Evolutionary conservation across 2,113 vertebrate genomes (phyloP).

Genomic region (Hemicordylus capensis): DNA sequence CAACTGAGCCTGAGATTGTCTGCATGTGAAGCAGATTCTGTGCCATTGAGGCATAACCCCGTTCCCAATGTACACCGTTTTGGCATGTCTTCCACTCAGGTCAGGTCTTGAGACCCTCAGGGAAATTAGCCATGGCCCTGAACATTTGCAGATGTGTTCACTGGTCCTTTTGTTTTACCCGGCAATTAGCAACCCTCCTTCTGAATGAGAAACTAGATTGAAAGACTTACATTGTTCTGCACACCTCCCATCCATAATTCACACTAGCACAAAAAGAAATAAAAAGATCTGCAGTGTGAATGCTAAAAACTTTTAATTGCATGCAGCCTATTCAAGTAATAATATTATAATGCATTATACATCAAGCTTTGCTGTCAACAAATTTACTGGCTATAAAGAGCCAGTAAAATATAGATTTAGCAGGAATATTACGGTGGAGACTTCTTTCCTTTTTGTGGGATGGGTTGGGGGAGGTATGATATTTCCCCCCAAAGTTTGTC

Average conservation of each 20-base stretch:
- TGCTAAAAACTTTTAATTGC: constrained; percentile 27
- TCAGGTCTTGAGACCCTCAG: background rate
- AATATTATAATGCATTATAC: constrained; percentile 11
- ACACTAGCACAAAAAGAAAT: background rate
- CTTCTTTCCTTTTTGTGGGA: no score
- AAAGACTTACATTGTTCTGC: constrained; percentile 13
- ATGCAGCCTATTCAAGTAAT: constrained; percentile 27
- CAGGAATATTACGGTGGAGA: constrained; percentile 28
- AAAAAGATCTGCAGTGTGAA: constrained; percentile 33
- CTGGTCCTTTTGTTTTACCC: constrained; percentile 31
- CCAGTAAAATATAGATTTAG: constrained; percentile 41
- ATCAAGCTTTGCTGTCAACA: constrained; percentile 33
- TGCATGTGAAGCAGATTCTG: no score
- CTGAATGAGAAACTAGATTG: background rate
- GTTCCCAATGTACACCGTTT: no score
- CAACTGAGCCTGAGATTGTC: no score
- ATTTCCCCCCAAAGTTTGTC: background rate
- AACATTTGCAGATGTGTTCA: constrained; percentile 1
- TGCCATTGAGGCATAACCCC: no score
- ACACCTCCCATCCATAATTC: constrained; percentile 46
- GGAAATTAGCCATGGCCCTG: constrained; percentile 26
- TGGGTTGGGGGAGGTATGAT: background rate
- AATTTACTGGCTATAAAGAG: constrained; percentile 44
- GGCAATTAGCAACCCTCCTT: constrained; percentile 39
- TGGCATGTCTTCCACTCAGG: no score